Percentiles rank a stretch among this genome's conserved stretches.
Evolutionary conservation across 2,888 invertebrate genomes (phyloP).

Genomic region (Thelaira solivaga): DNA sequence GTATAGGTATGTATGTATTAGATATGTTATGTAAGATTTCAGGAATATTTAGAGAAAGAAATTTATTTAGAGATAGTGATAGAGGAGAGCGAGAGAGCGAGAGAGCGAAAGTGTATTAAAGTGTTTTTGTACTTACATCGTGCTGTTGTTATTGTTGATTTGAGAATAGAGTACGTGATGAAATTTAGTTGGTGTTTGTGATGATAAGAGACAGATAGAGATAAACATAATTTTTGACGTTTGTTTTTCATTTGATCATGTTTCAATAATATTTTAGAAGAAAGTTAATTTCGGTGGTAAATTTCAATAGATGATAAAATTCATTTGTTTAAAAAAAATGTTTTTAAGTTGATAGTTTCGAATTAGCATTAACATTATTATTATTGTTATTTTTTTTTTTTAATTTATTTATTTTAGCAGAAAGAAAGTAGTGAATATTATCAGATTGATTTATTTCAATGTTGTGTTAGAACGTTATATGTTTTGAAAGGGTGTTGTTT

Average conservation of each 20-base stretch:
- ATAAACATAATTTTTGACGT: not conserved
- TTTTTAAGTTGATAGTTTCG: not conserved
- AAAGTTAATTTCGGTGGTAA: conserved; percentile 35
- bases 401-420: conserved; percentile 21
- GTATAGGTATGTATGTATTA: too few species aligned
- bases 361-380: too few species aligned
- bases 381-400: conserved; percentile 42
- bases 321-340: conserved; percentile 34
- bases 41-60: not conserved
- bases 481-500: not conserved
- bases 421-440: not conserved
- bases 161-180: conserved; percentile 69
- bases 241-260: not conserved
- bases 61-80: conserved; percentile 1
- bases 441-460: not conserved
- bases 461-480: not conserved
- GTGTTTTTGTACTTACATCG: conserved; percentile 76
- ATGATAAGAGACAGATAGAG: conserved; percentile 56
- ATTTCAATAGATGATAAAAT: conserved; percentile 33
- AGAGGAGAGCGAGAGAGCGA: too few species aligned
- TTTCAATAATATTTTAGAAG: conserved; percentile 25
- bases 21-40: not conserved
- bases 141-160: conserved; percentile 75
- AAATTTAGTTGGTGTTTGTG: conserved; percentile 66
- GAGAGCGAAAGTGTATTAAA: conserved; percentile 46